Conservation (phyloP, 2,888 invertebrate species). For the Drosophila picticornis region DNA sequence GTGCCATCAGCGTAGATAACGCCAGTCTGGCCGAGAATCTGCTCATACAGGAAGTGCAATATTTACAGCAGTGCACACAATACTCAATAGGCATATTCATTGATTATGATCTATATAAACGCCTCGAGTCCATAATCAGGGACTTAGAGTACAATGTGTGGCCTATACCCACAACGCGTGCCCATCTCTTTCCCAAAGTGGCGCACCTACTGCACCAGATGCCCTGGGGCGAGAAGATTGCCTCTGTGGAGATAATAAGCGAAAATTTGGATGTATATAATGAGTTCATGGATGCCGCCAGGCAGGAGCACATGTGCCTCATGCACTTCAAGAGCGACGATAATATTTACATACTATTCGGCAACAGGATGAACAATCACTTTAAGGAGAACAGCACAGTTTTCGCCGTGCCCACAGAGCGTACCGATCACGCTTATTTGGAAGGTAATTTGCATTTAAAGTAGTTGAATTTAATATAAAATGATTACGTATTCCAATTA, state of each 20-base stretch:
- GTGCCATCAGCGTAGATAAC: conserved; percentile 81
- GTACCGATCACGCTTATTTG: conserved; percentile 77
- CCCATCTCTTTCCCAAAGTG: conserved; percentile 82
- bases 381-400: conserved; percentile 84
- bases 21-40: conserved; percentile 79
- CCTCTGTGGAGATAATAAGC: conserved; percentile 84
- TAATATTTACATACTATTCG: conserved; percentile 83
- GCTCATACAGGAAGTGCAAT: conserved; percentile 84
- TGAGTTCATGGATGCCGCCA: conserved; percentile 84
- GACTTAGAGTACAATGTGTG: conserved; percentile 84
- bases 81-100: conserved; percentile 84
- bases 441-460: conserved; percentile 63
- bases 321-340: conserved; percentile 84
- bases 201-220: conserved; percentile 84
- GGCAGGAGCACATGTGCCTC: conserved; percentile 83
- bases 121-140: conserved; percentile 76
- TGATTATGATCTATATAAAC: conserved; percentile 81
- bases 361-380: conserved; percentile 82
- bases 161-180: conserved; percentile 82
- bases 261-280: conserved; percentile 82
- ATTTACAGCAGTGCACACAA: conserved; percentile 83
- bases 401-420: conserved; percentile 83
- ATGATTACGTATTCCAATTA: background rate
- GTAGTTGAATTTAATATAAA: background rate
- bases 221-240: conserved; percentile 84